Percentiles rank a stretch among this genome's conserved stretches.
These are phyloP conservation scores for Apistogramma diplotaenia DNA, from an alignment of 2,113 vertebrate species.

Conservation along the genomic window DNA sequence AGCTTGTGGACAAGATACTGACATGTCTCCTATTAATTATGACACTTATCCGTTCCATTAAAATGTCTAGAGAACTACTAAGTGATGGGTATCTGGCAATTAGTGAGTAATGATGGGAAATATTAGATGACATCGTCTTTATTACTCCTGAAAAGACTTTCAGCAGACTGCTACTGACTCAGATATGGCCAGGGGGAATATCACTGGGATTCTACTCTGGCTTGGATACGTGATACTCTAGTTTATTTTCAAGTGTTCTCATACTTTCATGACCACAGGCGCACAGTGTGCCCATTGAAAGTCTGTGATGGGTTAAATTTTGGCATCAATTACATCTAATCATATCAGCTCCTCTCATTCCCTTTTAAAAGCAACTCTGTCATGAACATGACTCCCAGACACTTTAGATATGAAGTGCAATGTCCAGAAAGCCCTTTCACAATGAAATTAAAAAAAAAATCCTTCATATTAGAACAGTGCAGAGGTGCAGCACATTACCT, in stretches of 20 bases:
- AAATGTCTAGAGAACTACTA: conserved; percentile 16
- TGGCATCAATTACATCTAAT: neutral
- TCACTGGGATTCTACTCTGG: neutral
- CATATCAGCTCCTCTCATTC: neutral
- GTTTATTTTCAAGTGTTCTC: neutral
- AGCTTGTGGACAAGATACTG: neutral
- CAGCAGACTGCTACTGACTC: neutral
- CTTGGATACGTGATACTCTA: neutral
- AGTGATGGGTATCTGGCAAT: conserved; percentile 21
- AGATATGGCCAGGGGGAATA: neutral
- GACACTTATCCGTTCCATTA: conserved; percentile 17
- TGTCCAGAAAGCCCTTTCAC: neutral
- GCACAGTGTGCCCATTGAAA: neutral
- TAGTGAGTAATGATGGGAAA: conserved; percentile 16
- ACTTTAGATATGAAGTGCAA: no score
- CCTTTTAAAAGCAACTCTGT: neutral
- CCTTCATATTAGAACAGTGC: neutral
- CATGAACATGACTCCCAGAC: no score
- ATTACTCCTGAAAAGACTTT: conserved; percentile 14
- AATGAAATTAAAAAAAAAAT: neutral
- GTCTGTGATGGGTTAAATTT: neutral
- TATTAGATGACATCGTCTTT: conserved; percentile 25
- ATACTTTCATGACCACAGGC: neutral
- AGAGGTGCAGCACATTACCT: neutral
- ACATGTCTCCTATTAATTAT: conserved; percentile 25